Percentiles rank a stretch among this genome's conserved stretches.
Evolutionary conservation across 2,888 invertebrate species (phyloP).

Genomic region (Stramonita haemastoma): DNA sequence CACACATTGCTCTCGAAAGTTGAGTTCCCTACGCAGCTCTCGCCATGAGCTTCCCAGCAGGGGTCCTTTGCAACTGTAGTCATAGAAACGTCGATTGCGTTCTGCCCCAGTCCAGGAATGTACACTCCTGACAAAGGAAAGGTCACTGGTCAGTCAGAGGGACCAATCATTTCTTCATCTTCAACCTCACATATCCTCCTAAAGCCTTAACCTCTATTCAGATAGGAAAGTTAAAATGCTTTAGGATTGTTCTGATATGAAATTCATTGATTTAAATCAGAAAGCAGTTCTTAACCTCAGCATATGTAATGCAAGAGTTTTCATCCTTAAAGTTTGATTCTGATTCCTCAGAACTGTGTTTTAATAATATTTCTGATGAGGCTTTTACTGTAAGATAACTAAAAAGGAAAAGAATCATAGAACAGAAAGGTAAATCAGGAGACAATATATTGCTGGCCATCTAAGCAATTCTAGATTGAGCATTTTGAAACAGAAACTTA

Average conservation of each 20-base stretch:
- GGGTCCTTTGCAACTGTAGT: constrained; percentile 68
- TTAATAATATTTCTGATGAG: no score
- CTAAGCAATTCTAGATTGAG: no score
- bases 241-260: neutral
- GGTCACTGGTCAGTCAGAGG: constrained; percentile 36
- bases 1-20: constrained; percentile 43
- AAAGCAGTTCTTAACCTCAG: no score
- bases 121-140: constrained; percentile 52
- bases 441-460: no score
- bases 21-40: constrained; percentile 58
- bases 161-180: neutral
- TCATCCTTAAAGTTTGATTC: no score
- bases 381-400: no score
- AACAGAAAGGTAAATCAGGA: no score
- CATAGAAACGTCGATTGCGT: constrained; percentile 61
- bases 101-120: constrained; percentile 62
- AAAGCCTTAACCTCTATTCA: neutral
- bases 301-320: no score
- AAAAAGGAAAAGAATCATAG: no score
- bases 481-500: no score
- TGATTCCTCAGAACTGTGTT: no score
- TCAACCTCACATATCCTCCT: neutral
- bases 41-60: constrained; percentile 57
- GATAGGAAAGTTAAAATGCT: neutral
- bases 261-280: no score